A percentile compares a stretch with the other conserved stretches of the same genome.
phyloP scores from a whole-genome alignment of 2,797 vertebrate species.

The Sitta carolinensis region DNA sequence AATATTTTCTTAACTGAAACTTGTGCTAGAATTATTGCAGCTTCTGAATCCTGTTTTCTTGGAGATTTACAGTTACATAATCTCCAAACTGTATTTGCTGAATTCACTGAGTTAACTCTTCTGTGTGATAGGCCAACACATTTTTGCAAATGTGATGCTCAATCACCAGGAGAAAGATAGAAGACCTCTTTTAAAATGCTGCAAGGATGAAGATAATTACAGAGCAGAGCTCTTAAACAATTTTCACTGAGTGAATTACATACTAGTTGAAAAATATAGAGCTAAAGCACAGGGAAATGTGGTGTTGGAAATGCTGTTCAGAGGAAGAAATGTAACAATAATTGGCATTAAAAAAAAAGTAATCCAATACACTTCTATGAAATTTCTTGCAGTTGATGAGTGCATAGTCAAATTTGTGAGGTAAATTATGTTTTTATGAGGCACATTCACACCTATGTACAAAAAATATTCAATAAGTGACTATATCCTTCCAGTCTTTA shows the following conservation, averaged over 20 bases:
- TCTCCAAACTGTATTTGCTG: not conserved
- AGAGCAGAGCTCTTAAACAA: not conserved
- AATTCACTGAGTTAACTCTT: conserved; percentile 7
- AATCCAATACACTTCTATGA: not conserved
- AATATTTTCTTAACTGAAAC: not conserved
- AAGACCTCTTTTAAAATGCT: not conserved
- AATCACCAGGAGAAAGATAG: not conserved
- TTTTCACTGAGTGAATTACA: not conserved
- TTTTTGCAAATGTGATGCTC: not conserved
- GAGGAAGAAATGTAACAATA: not conserved
- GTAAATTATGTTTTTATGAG: not conserved
- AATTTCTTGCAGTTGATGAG: not conserved
- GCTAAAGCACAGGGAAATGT: not conserved
- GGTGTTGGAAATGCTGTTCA: not conserved
- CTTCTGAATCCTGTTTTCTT: not conserved
- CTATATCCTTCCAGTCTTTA: not conserved
- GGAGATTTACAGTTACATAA: conserved; percentile 5
- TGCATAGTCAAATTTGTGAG: not conserved
- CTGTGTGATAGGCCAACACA: not conserved
- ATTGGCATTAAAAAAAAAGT: not conserved
- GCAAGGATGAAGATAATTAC: not conserved
- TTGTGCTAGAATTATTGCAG: not conserved
- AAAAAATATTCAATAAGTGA: not conserved
- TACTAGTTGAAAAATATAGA: not conserved
- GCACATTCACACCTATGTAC: not conserved